Conservation (phyloP, 2,113 vertebrate genomes). For the Tiliqua scincoides region DNA sequence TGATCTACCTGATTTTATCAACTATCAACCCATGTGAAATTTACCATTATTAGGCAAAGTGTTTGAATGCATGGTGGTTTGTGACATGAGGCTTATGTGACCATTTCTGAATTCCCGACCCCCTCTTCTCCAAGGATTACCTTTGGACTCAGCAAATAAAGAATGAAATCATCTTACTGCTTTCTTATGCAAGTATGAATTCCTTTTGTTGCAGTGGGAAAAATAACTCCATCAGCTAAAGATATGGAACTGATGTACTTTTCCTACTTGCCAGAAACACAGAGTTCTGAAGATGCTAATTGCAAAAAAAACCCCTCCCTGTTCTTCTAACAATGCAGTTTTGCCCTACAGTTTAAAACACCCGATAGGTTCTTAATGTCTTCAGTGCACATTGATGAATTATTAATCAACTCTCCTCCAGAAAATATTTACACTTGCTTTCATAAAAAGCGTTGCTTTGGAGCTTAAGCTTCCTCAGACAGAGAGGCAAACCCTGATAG, state of each 20-base stretch:
- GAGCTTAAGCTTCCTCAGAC: not conserved
- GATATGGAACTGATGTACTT: not conserved
- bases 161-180: not conserved
- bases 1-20: too few relatives aligned
- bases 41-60: too few relatives aligned
- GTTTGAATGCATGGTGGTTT: too few relatives aligned
- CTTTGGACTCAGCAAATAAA: not conserved
- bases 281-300: conserved; percentile 27
- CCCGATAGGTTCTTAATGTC: not conserved
- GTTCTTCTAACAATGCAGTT: not conserved
- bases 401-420: not conserved
- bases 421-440: not conserved
- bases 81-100: too few relatives aligned
- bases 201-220: not conserved
- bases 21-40: too few relatives aligned
- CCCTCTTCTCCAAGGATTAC: too few relatives aligned
- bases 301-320: not conserved
- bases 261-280: conserved; percentile 11
- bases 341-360: not conserved
- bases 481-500: not conserved
- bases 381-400: not conserved
- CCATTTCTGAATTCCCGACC: too few relatives aligned
- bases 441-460: not conserved
- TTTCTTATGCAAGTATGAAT: not conserved
- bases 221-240: too few relatives aligned